phyloP scores from a whole-genome alignment of 2,797 vertebrate species.

The Thamnophis elegans region DNA sequence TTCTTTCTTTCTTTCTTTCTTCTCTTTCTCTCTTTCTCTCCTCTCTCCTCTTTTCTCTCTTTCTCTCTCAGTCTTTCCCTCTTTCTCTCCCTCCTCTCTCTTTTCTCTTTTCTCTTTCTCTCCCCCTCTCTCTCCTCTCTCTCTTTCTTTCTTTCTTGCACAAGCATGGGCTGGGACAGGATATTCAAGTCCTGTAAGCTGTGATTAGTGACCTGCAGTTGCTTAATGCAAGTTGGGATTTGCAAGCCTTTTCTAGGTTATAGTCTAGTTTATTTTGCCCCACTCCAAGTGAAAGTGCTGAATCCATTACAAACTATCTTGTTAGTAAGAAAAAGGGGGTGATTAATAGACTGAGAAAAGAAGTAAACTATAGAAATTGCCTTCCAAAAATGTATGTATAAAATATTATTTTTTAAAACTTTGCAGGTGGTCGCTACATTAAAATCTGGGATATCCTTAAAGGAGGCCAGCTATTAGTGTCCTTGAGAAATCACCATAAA shows the following conservation, averaged over 20 bases:
- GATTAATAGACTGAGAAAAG: not conserved
- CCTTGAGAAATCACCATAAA: constrained; percentile 96
- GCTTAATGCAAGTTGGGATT: not conserved
- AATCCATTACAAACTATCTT: not conserved
- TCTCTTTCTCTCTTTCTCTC: too few species aligned
- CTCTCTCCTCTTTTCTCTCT: too few species aligned
- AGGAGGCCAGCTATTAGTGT: constrained; percentile 90
- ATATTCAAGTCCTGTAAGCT: not conserved
- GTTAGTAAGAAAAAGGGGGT: not conserved
- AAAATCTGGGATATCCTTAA: constrained; percentile 97
- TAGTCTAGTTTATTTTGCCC: too few species aligned
- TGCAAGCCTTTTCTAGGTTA: not conserved
- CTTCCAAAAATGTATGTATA: rapidly evolving
- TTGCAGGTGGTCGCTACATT: constrained; percentile 87
- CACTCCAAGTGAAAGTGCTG: not conserved
- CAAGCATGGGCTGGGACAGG: not conserved
- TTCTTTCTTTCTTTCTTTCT: too few species aligned
- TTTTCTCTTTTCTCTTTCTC: too few species aligned
- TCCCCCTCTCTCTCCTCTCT: too few species aligned
- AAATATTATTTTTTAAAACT: constrained; percentile 6
- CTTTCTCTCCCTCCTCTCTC: too few species aligned
- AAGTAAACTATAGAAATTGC: not conserved
- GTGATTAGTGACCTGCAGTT: not conserved
- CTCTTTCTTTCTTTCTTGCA: not conserved
- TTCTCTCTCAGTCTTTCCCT: too few species aligned